Base-by-base conservation (phyloP, 37 sponge, comb jelly and placozoan genomes). In the Lycopodina hypogea region DNA sequence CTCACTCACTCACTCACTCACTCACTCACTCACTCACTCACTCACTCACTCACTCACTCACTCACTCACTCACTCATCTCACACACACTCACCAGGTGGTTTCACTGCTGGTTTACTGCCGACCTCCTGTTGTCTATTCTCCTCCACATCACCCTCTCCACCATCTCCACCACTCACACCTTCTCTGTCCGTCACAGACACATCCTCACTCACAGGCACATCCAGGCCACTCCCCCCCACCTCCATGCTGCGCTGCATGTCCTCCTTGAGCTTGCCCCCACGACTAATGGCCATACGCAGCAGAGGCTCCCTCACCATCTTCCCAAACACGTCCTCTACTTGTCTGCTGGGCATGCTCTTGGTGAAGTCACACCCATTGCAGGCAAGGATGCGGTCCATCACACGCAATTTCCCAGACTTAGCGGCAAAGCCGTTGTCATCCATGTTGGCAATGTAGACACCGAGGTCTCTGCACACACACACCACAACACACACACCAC, bases 341-440 rank as follows among this genome's bases (percentile, higher is more conserved):
- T 53, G 1, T n/a, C 9, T 1, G 7, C 8, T 78, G 69, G 2
- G 70, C 37, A 26, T 26, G 21, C 77, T 63, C 23, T 88, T 82
- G 61, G 84, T 83, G 69, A 88, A 88, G 74, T 88, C 89, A 41
- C 56, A 74, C 50, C 90, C 90, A 81, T 90, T 90, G 69, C 90
- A 90, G 32, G 90, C 90, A 12, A 90, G 65, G 30, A 90, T 81
- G n/a, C 86, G 69, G 40, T 90, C 90, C 26, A 72, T 52, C 38
- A 71, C 14, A 74, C 81, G 65, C 1, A 83, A 36, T 59, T 83
- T 86, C 35, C 73, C 79, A 35, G 75, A 82, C 74, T 61, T 30
- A 1, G 76, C 76, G 12, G 84, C 91, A 74, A 90, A 86, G 0
- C 83, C 87, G 52, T 65, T 39, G 15, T 40, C 53, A n/a, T 83